Percentiles rank a stretch among this genome's conserved stretches.
Evolutionary conservation across 2,797 vertebrate species (phyloP).

Genomic region (Glyptemys insculpta): DNA sequence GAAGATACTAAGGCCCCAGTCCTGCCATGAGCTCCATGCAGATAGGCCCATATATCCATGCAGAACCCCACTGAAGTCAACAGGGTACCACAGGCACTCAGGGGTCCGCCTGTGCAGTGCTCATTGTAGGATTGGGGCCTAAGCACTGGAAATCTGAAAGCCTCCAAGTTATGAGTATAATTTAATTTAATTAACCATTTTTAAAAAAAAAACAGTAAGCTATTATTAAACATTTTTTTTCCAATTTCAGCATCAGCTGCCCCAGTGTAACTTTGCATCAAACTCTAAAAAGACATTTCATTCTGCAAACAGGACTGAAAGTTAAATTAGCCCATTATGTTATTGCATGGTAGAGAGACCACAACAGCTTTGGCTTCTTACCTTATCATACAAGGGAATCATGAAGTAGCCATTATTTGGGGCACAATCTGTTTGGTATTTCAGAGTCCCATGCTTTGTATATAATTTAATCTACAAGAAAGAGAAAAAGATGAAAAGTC

Average conservation of each 20-base stretch:
- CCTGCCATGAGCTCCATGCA: background rate
- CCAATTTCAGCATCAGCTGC: background rate
- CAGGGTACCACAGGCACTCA: background rate
- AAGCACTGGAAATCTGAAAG: background rate
- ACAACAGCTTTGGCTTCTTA: slow-evolving; percentile 60
- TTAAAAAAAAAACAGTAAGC: background rate
- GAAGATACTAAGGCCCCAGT: rapidly evolving
- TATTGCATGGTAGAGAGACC: rapidly evolving
- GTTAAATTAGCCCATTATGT: background rate
- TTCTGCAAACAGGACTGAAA: rapidly evolving
- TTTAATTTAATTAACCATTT: background rate
- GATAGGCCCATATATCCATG: background rate
- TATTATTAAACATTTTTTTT: background rate
- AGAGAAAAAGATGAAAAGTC: background rate
- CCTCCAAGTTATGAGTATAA: background rate
- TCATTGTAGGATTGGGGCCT: background rate
- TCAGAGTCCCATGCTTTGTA: slow-evolving; percentile 97
- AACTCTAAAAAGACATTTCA: background rate
- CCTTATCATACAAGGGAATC: slow-evolving; percentile 99
- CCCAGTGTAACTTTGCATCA: background rate
- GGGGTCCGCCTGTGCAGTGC: background rate
- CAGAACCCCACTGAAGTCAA: background rate
- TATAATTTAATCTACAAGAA: slow-evolving; percentile 93
- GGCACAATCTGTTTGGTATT: slow-evolving; percentile 98
- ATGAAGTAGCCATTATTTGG: slow-evolving; percentile 99